Evolutionary conservation across 2,797 vertebrate species (phyloP).

Genomic region (Melanotaenia parkinsoni): DNA sequence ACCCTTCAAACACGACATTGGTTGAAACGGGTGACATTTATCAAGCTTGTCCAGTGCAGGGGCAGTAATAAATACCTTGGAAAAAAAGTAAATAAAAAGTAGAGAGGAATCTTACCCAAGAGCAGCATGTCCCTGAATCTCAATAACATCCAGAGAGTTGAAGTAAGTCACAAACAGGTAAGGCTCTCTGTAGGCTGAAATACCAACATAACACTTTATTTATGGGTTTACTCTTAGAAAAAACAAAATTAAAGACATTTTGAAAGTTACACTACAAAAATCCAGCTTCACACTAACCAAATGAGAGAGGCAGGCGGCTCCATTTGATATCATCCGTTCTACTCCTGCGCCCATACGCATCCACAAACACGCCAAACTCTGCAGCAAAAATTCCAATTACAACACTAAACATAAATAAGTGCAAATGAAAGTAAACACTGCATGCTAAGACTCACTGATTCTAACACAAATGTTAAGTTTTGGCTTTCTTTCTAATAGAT

Average conservation of each 20-base stretch:
- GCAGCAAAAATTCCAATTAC: conserved; percentile 27
- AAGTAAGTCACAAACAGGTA: conserved; percentile 99
- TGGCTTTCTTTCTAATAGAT: neutral
- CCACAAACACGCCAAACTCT: conserved; percentile 99
- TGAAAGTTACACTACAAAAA: neutral
- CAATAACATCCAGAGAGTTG: conserved; percentile 97
- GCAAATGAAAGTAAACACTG: neutral
- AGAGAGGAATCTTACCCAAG: conserved; percentile 85
- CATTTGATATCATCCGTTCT: conserved; percentile 96
- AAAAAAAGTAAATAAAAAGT: neutral
- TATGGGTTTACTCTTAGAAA: neutral
- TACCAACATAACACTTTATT: conserved; percentile 23
- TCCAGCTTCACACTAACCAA: conserved; percentile 82
- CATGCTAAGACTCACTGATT: neutral
- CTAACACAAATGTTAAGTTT: neutral
- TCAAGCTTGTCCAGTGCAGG: neutral
- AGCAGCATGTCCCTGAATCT: conserved; percentile 94
- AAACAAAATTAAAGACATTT: neutral
- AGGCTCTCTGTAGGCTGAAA: conserved; percentile 94
- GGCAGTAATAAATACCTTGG: neutral
- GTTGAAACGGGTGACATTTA: conserved; percentile 8
- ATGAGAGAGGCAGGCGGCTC: conserved; percentile 96
- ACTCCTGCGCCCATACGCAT: conserved; percentile 94
- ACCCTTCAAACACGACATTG: neutral
- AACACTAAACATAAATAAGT: neutral